phyloP scores from a whole-genome alignment of 2,888 invertebrate genomes.

The Marasmarcha lunaedactyla region DNA sequence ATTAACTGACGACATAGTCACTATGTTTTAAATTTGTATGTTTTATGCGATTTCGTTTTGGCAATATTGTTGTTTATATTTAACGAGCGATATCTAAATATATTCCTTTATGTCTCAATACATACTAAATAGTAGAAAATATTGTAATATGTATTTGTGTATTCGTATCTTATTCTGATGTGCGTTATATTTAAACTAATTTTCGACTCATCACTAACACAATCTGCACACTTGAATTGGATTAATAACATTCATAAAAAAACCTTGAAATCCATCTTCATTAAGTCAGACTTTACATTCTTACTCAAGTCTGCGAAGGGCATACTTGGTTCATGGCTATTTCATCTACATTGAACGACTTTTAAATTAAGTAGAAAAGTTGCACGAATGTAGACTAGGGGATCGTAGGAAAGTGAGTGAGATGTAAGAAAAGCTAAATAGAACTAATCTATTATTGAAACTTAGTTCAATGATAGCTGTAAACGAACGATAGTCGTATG shows the following conservation, averaged over 20 bases:
- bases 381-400: neutral
- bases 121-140: too few relatives aligned
- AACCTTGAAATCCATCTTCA: neutral
- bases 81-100: too few relatives aligned
- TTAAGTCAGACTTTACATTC: too few relatives aligned
- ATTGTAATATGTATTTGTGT: too few relatives aligned
- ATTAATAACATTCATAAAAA: neutral
- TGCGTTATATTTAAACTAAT: conserved; percentile 34
- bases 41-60: conserved; percentile 26
- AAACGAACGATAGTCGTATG: conserved; percentile 57
- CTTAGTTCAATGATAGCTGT: conserved; percentile 43
- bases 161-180: too few relatives aligned
- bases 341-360: neutral
- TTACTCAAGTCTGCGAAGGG: too few relatives aligned
- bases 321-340: neutral
- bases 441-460: conserved; percentile 16
- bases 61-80: conserved; percentile 56
- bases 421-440: conserved; percentile 14
- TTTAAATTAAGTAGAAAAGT: conserved; percentile 1
- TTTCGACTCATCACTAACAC: conserved; percentile 68
- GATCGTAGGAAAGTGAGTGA: neutral
- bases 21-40: conserved; percentile 5
- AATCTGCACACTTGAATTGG: conserved; percentile 26
- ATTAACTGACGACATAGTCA: conserved; percentile 3
- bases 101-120: too few relatives aligned